Conservation (phyloP, 1,140 invertebrate genomes). For the Augochlora pura region DNA sequence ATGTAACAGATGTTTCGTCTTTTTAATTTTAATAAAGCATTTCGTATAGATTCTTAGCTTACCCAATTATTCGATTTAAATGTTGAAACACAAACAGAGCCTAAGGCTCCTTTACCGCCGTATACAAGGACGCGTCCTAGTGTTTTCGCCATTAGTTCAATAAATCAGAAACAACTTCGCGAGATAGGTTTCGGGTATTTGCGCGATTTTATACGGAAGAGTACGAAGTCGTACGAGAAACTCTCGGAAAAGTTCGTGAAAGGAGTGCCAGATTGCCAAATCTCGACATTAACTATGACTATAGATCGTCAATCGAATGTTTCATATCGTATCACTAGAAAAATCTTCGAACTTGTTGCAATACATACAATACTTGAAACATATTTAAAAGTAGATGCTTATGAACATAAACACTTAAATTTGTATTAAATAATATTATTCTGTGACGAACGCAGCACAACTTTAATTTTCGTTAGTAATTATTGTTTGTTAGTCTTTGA, state of each 20-base stretch:
- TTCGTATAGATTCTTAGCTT: constrained; percentile 71
- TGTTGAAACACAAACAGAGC: constrained; percentile 90
- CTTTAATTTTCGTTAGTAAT: no score
- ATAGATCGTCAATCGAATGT: constrained; percentile 26
- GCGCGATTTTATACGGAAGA: constrained; percentile 50
- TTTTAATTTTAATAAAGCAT: not conserved
- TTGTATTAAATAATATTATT: no score
- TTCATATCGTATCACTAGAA: not conserved
- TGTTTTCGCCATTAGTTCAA: constrained; percentile 69
- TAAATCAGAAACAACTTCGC: constrained; percentile 53
- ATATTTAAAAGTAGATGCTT: no score
- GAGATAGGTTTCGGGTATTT: constrained; percentile 33
- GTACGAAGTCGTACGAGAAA: constrained; percentile 38
- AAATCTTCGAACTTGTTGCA: not conserved
- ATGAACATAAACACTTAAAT: no score
- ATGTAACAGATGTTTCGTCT: not conserved
- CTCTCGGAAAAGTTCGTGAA: constrained; percentile 48
- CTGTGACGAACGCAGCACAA: no score
- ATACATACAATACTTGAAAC: no score
- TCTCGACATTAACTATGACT: constrained; percentile 39
- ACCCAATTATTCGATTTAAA: constrained; percentile 96
- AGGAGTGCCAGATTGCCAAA: constrained; percentile 48
- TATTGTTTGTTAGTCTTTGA: no score
- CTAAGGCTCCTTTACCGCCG: constrained; percentile 96
- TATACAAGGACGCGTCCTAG: constrained; percentile 91